Evolutionary conservation across 2,113 vertebrate genomes (phyloP).

Genomic region (Rhinolophus sinicus): DNA sequence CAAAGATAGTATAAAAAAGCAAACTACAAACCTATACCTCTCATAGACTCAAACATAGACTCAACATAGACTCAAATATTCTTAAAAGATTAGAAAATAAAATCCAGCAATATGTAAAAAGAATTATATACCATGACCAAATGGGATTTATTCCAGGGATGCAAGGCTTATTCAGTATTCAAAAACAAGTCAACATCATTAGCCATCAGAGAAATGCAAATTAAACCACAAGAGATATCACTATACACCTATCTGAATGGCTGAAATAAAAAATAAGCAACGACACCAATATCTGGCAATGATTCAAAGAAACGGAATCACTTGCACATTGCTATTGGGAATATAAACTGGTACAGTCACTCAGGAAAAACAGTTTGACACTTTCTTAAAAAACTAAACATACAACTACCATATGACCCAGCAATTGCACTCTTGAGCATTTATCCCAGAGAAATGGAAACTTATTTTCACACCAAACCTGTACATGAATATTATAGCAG

Average conservation of each 20-base stretch:
- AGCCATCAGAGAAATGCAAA: background rate
- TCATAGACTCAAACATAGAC: background rate
- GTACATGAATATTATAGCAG: background rate
- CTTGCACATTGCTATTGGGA: background rate
- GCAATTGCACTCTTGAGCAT: background rate
- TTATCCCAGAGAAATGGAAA: conserved; percentile 20
- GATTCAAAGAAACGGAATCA: background rate
- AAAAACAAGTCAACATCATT: background rate
- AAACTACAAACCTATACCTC: background rate
- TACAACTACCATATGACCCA: background rate
- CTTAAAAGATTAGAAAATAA: background rate
- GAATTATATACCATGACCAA: background rate
- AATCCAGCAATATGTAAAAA: background rate
- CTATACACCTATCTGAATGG: background rate
- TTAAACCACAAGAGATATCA: background rate
- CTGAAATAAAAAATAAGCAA: background rate
- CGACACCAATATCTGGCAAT: background rate
- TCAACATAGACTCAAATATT: conserved; percentile 7
- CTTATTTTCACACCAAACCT: background rate
- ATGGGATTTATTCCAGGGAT: background rate
- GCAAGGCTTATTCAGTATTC: background rate
- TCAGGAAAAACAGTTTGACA: background rate
- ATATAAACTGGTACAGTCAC: background rate
- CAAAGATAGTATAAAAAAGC: background rate
- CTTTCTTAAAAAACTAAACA: background rate